Conservation (phyloP, 2,797 vertebrate genomes). For the Peromyscus attwateri region DNA sequence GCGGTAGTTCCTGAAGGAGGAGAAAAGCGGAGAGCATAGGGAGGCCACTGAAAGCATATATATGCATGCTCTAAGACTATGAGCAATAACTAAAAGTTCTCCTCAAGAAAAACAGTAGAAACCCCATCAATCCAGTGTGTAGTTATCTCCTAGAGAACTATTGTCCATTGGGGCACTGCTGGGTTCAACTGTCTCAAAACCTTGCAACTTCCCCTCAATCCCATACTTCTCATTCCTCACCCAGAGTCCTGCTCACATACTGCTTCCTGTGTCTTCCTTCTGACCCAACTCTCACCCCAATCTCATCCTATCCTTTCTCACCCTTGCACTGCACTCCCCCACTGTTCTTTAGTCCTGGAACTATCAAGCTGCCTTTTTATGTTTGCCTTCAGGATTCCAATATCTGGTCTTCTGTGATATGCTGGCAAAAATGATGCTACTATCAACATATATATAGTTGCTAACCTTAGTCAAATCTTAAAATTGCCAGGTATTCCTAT, state of each 20-base stretch:
- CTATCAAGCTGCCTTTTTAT: not conserved
- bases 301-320: not conserved
- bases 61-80: not conserved
- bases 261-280: not conserved
- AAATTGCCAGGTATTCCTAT: not conserved
- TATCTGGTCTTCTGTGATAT: conserved; percentile 17
- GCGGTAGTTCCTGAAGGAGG: not conserved
- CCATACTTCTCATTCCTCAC: not conserved
- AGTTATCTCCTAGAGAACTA: not conserved
- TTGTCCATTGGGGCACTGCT: not conserved
- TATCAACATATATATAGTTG: not conserved
- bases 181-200: not conserved
- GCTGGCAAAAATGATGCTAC: not conserved
- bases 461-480: not conserved
- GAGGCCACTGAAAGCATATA: not conserved
- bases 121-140: not conserved
- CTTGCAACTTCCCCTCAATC: no score
- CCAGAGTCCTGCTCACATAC: not conserved
- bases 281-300: not conserved
- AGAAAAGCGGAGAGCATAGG: not conserved
- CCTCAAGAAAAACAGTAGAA: conserved; percentile 4
- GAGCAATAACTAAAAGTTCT: conserved; percentile 33
- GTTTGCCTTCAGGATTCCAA: not conserved
- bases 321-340: not conserved
- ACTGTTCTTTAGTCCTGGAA: not conserved